Evolutionary conservation across 2,888 invertebrate genomes (phyloP).

Genomic region (Stictocephala bisonia): DNA sequence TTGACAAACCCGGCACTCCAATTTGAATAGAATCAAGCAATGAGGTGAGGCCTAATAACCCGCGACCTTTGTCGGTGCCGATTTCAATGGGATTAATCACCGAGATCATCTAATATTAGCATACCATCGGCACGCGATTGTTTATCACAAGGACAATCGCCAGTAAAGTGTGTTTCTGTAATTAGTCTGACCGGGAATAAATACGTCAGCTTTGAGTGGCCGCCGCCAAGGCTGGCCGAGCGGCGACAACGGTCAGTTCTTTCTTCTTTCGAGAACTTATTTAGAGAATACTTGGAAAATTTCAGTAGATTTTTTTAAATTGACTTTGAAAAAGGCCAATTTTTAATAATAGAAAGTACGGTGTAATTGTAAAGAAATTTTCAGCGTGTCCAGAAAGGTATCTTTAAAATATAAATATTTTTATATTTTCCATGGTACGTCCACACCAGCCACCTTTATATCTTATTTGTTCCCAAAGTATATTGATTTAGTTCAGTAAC

Average conservation of each 20-base stretch:
- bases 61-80: slow-evolving; percentile 37
- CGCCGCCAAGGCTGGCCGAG: neutral
- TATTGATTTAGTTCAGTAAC: no score
- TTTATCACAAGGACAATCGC: slow-evolving; percentile 38
- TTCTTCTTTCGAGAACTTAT: no score
- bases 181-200: slow-evolving; percentile 41
- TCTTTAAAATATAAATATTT: no score
- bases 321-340: no score
- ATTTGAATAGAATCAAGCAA: slow-evolving; percentile 45
- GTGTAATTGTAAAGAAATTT: no score
- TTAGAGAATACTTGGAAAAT: neutral
- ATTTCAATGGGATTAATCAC: slow-evolving; percentile 43
- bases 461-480: no score
- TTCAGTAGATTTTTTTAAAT: no score
- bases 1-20: slow-evolving; percentile 32
- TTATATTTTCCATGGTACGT: no score
- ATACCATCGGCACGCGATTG: neutral
- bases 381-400: no score
- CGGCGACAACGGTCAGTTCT: neutral
- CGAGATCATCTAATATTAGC: slow-evolving; percentile 42
- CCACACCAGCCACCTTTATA: no score
- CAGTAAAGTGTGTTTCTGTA: slow-evolving; percentile 44
- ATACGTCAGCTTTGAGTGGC: slow-evolving; percentile 36
- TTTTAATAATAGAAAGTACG: no score
- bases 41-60: slow-evolving; percentile 43